Percentiles rank a stretch among this genome's conserved stretches.
Conservation (phyloP, 1,140 invertebrate genomes). For the Drosophila miranda region DNA sequence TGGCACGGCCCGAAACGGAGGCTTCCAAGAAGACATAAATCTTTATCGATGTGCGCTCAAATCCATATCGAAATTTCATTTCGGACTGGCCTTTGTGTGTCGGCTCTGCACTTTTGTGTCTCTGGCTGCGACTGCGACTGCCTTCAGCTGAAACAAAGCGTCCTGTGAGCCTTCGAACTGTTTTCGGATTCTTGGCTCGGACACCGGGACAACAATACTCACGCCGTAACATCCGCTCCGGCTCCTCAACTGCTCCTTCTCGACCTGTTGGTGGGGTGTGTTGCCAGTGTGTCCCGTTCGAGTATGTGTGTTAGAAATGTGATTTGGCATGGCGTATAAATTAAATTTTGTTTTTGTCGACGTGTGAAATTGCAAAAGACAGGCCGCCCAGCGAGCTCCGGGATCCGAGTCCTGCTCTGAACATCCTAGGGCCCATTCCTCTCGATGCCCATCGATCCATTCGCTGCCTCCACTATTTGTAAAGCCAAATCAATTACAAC, state of each 20-base stretch:
- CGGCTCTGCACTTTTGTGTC: conserved; percentile 22
- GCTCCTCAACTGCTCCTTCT: not conserved
- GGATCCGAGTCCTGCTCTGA: no score
- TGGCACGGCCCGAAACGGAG: conserved; percentile 38
- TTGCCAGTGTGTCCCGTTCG: not conserved
- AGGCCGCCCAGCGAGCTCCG: conserved; percentile 5
- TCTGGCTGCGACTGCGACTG: not conserved
- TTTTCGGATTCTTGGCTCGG: conserved; percentile 59
- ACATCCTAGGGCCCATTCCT: no score
- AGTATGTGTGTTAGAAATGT: conserved; percentile 40
- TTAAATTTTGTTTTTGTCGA: conserved; percentile 63
- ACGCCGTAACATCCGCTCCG: no score
- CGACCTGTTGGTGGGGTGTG: not conserved
- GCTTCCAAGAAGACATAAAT: conserved; percentile 54
- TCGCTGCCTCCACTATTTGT: no score
- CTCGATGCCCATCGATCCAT: no score
- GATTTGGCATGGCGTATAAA: conserved; percentile 58
- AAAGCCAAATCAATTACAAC: no score
- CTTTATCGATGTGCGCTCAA: conserved; percentile 66
- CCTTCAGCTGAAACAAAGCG: conserved; percentile 38
- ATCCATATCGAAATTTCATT: conserved; percentile 63
- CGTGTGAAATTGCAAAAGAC: conserved; percentile 61
- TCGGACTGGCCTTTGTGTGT: conserved; percentile 45
- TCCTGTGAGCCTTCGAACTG: conserved; percentile 38
- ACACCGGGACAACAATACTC: conserved; percentile 11